These are phyloP conservation scores for Lochmaea capreae DNA, from an alignment of 2,888 invertebrate species.

Conservation along the genomic window DNA sequence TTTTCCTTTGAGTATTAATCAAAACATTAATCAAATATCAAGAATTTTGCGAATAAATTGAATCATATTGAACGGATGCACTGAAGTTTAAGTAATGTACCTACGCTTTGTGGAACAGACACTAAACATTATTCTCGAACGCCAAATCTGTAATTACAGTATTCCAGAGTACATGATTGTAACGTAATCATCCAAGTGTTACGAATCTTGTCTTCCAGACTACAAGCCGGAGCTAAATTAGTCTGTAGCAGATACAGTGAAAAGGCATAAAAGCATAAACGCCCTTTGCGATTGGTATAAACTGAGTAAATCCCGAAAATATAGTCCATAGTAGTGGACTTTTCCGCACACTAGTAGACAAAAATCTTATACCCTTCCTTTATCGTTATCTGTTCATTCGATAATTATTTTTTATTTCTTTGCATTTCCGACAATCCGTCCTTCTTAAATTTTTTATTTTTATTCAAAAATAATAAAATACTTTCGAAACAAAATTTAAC, in stretches of 20 bases:
- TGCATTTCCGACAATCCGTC: too few species aligned
- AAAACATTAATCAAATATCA: slow-evolving; percentile 7
- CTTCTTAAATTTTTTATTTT: too few species aligned
- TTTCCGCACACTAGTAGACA: too few species aligned
- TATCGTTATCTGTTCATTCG: too few species aligned
- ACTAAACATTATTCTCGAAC: slow-evolving; percentile 6
- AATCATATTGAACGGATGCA: neutral
- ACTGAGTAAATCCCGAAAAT: too few species aligned
- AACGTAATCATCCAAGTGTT: neutral
- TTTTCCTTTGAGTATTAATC: neutral
- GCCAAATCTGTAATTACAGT: slow-evolving; percentile 4
- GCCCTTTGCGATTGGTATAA: neutral
- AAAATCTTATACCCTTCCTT: too few species aligned
- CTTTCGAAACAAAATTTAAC: too few species aligned
- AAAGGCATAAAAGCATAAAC: neutral
- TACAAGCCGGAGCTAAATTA: neutral
- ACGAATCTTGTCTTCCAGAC: slow-evolving; percentile 3
- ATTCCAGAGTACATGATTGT: neutral
- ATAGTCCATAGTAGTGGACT: too few species aligned
- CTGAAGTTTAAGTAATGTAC: slow-evolving; percentile 2
- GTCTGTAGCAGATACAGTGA: neutral
- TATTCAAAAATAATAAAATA: too few species aligned
- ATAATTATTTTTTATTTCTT: too few species aligned
- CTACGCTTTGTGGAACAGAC: slow-evolving; percentile 7
- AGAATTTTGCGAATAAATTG: neutral